Base-by-base conservation (phyloP, 2,113 vertebrate genomes). In the Indri indri region DNA sequence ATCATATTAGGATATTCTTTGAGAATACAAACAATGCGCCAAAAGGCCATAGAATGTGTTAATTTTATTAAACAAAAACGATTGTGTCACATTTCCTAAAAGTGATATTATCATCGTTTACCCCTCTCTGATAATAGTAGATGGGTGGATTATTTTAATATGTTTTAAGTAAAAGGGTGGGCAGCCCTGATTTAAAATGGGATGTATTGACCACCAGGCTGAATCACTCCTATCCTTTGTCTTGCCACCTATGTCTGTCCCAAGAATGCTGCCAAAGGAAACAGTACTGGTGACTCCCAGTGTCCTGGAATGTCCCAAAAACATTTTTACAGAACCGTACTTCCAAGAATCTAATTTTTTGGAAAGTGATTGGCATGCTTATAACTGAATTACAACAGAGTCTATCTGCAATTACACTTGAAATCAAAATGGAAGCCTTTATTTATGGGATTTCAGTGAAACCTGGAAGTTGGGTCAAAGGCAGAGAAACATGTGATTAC, bases 21-120 rank as follows among this genome's bases (percentile, higher is more conserved):
- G 57, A 90, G 79, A 94, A 92, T 30, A 85, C 20, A 92, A 96
- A 97, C 77, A 96, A 90, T 73, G 52, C 42, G 34, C 65, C 42
- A 32, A 88, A 88, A 96, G 71, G 23, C 30, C 54, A 71, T 37
- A 83, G 61, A 97, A 87, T 83, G 25, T 45, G 47, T 88, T 96
- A 88, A 73, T 88, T 81, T 84, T 63, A 90, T 92, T 91, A 59
- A 88, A 95, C 54, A 96, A 90, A 90, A 92, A 97, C 40, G 79
- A 96, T 94, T 96, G 40, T 92, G 63, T 93, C 57, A 96, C 37
- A 87, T 96, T 97, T 94, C 85, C 88, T 74, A 91, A 84, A 95
- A 97, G 32, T 86, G 95, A 93, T 96, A 82, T 86, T 94, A 96
- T 97, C 88, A 88, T 79, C 23, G 42, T 71, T 80, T 70, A 95